Base-by-base conservation (phyloP, 2,113 vertebrate species). In the Dasyornis broadbenti region DNA sequence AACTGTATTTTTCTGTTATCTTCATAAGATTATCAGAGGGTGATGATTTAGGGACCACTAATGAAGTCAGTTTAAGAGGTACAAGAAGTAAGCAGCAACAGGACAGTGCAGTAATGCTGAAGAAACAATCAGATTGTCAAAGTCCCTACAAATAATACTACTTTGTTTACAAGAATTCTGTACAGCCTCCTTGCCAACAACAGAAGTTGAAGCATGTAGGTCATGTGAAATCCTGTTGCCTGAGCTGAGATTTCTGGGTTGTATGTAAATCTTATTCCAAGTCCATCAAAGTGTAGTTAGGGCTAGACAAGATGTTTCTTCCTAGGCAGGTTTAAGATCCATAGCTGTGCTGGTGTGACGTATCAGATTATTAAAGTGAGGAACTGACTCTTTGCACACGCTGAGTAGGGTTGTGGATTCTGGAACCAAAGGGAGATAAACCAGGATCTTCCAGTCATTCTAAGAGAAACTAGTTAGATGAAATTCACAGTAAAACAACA, bases 151-250 rank as follows among this genome's bases (percentile, higher is more conserved):
- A 89, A 75, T 33, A 93, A 42, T 50, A 89, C 92, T 83, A 42
- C 81, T 95, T 86, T 84, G 64, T 82, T 92, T 84, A 54, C 3
- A 92, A 82, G 84, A 92, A 64, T 85, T 92, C 35, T 54, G 42
- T 73, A 35, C 42, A 28, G 70, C 87, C 21, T 90, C 64, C 49
- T 57, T 94, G 93, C 94, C 92, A 95, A 77, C 16, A 95, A 66
- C 75, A 90, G 78, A 87, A 92, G 71, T 63, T 68, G 61, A 91
- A 93, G 92, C 0, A 0, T 83, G 66, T 93, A 82, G 54, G 71
- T 95, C 42, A 66, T 94, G 92, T 94, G 87, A 95, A 95, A 95
- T 96, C 85, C 92, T 92, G 53, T 89, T 94, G 71, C 81, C 90
- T 70, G 68, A 89, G 68, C 66, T 95, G 75, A 73, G 39, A 85